Conservation (phyloP, 2,888 invertebrate genomes). For the Cheilosia scutellata region DNA sequence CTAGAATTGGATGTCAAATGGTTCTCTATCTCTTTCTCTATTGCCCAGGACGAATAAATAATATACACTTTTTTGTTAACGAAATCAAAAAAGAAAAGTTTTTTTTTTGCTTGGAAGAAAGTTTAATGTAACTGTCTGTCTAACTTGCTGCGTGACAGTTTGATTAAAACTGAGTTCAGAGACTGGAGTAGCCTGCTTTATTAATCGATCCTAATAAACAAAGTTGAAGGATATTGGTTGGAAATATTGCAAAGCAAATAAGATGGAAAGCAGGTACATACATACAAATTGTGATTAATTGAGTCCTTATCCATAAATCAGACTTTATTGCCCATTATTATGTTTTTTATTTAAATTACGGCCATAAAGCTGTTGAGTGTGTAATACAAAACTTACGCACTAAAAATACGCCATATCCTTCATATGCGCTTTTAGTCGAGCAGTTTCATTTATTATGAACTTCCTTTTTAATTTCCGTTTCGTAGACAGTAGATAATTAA, state of each 20-base stretch:
- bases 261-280: not conserved
- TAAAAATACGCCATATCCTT: not conserved
- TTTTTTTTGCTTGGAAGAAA: conserved; percentile 21
- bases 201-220: conserved; percentile 37
- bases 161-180: conserved; percentile 51
- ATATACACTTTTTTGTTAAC: conserved; percentile 23
- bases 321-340: conserved; percentile 32
- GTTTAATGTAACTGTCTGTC: conserved; percentile 58
- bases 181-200: not conserved
- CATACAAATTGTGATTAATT: conserved; percentile 2
- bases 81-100: conserved; percentile 7
- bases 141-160: conserved; percentile 65
- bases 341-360: conserved; percentile 26
- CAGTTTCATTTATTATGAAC: not conserved
- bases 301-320: conserved; percentile 40
- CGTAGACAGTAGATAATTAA: not conserved
- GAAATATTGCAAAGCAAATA: too few relatives aligned
- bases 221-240: not conserved
- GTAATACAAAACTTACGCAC: not conserved
- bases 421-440: not conserved
- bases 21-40: conserved; percentile 19
- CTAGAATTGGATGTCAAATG: conserved; percentile 29
- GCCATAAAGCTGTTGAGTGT: not conserved
- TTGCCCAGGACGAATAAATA: conserved; percentile 60
- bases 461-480: conserved; percentile 7